Evolutionary conservation across 2,797 vertebrate species (phyloP).

Genomic region (Lepilemur septentrionalis): DNA sequence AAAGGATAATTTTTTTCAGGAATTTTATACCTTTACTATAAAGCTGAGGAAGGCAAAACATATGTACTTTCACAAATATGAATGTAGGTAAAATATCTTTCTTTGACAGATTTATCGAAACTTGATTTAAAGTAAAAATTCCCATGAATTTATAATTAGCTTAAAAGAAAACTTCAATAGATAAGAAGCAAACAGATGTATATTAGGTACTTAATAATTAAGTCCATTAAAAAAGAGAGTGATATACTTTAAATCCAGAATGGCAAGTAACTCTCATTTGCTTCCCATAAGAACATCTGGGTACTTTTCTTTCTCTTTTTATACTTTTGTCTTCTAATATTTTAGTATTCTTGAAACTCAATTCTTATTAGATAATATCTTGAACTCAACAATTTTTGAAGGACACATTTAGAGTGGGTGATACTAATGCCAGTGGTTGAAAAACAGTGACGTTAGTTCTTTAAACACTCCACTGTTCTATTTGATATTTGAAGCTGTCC

Average conservation of each 20-base stretch:
- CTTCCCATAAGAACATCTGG: background rate
- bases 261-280: constrained; percentile 3
- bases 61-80: background rate
- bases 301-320: background rate
- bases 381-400: background rate
- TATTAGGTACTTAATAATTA: background rate
- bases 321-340: background rate
- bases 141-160: background rate
- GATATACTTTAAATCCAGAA: background rate
- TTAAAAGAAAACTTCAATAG: background rate
- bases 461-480: background rate
- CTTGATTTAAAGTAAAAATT: constrained; percentile 42
- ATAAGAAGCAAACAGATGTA: background rate
- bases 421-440: background rate
- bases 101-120: constrained; percentile 14
- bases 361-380: background rate
- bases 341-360: constrained; percentile 42
- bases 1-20: background rate
- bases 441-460: background rate
- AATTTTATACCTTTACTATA: constrained; percentile 15
- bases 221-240: background rate
- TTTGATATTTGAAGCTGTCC: background rate
- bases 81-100: background rate
- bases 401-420: background rate
- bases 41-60: background rate